Evolutionary conservation across 1,140 invertebrate species (phyloP), one percentile per base, ranked within the genome.

Genomic region (Daktulosphaira vitifoliae): DNA sequence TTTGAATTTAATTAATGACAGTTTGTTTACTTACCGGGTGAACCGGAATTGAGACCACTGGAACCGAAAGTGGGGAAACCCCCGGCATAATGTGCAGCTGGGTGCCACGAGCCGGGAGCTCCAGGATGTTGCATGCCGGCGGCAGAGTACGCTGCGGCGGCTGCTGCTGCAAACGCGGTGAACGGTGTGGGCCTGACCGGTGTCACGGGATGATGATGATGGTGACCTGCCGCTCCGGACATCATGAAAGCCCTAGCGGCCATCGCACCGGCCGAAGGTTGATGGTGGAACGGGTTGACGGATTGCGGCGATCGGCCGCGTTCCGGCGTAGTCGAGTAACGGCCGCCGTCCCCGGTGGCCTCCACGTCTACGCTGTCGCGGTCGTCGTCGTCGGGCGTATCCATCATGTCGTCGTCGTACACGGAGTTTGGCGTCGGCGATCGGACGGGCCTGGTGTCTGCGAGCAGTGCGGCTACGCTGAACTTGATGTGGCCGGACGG

Each of bases 391-490:
- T 70, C 68, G 2, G 51, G 42, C 44, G 42, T 59, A 20, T 59
- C 53, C 56, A 59, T 42, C 20, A 59, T 53, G 39, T 66, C 39
- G 26, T 68, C 67, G 56, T 69, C 68, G 59, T 68, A 68, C 11
- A 51, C 59, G 25, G 54, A 37, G 3, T 38, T 20, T 16, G 64
- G 52, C 54, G 54, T 25, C 11, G 54, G 50, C 29, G 53, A 50
- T 46, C 53, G 46, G 16, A 33, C 64, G 22, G 26, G 68, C 65
- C 69, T 42, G 25, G 75, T 77, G 68, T 79, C 75, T 1, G 76
- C 77, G 2, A 79, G 52, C 3, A 80, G 71, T 0, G 78, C 74
- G 0, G 76, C 78, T n/a, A 79, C 78, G 51, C 76, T 78, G 70
- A 80, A 80, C 62, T 77, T 79, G 33, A 80, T 70, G 44, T 53